Evolutionary conservation across 2,888 invertebrate species (phyloP).

Genomic region (Coenonympha arcania): DNA sequence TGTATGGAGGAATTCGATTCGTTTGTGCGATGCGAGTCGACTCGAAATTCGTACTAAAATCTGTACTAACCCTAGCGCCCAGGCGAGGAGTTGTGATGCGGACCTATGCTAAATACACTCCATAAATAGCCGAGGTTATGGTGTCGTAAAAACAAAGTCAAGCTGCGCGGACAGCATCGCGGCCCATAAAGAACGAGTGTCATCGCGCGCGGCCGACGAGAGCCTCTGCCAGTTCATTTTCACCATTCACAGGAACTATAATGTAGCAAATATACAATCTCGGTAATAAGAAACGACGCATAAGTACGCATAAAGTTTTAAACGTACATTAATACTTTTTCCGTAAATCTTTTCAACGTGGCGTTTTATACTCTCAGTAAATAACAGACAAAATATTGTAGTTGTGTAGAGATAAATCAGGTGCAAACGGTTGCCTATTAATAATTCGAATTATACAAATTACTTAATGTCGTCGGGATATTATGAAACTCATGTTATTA

Average conservation of each 20-base stretch:
- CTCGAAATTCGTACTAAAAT: no score
- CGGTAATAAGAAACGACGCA: not conserved
- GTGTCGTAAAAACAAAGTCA: constrained; percentile 70
- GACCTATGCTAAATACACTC: constrained; percentile 61
- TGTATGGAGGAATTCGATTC: no score
- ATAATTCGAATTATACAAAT: no score
- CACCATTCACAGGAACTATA: constrained; percentile 20
- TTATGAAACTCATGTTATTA: no score
- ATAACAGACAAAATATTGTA: no score
- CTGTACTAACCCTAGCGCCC: no score
- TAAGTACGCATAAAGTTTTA: not conserved
- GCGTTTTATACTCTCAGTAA: no score
- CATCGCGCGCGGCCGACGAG: constrained; percentile 36
- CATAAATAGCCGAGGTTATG: constrained; percentile 65
- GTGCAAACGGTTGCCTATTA: no score
- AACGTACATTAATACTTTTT: not conserved
- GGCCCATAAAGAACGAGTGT: constrained; percentile 51
- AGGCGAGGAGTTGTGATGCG: constrained; percentile 57
- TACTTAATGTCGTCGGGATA: no score
- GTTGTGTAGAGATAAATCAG: no score
- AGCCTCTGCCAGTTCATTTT: constrained; percentile 25
- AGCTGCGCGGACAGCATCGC: constrained; percentile 59
- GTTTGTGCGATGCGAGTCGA: no score
- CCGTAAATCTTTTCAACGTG: no score
- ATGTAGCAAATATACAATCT: constrained; percentile 3